Base-by-base conservation (phyloP, 2,113 vertebrate species). In the Struthio camelus region DNA sequence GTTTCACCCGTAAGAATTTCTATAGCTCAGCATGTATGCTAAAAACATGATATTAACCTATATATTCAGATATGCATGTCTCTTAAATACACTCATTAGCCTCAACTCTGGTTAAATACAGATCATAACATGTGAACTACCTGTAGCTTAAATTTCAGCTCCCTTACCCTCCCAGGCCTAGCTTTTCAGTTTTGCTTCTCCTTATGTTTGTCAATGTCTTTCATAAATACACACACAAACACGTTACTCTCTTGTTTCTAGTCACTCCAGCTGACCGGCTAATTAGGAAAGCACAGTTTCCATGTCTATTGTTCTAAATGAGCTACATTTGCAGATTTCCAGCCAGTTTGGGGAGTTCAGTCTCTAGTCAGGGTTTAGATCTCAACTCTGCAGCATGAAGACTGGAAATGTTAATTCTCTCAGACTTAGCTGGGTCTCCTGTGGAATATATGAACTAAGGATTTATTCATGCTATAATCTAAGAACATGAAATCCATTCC, bases 1-100 rank as follows among this genome's bases (percentile, higher is more conserved):
- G 48, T 44, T 76, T 59, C 16, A 72, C 2, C 5, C 30, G 5
- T 48, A 58, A 80, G 9, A 54, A 67, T 72, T 38, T 56, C 32
- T 28, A 50, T 72, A 19, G 40, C 11, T 85, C 24, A 44, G 6
- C n/a, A 24, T 69, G 17, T 17, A 38, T 17, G 25, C 5, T 15
- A 46, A 51, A 77, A 62, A 83, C 3, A 79, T 62, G 24, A 9
- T 44, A 32, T 14, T 46, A 42, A 11, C 5, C 22, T n/a, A 51
- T 3, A 12, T n/a, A 58, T 14, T 19, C 8, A 61, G 61, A 81
- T 5, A 11, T 2, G 2, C 1, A 5, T 28, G 4, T 10, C 2
- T 48, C 40, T 66, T 58, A 17, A 62, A 4, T 44, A 46, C 2
- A 10, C 54, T 30, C 18, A 48, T 19, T 62, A 34, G 4, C 18